A percentile compares a stretch with the other conserved stretches of the same genome.
Conservation (phyloP, 1,140 invertebrate genomes). For the Neelides sp. region DNA sequence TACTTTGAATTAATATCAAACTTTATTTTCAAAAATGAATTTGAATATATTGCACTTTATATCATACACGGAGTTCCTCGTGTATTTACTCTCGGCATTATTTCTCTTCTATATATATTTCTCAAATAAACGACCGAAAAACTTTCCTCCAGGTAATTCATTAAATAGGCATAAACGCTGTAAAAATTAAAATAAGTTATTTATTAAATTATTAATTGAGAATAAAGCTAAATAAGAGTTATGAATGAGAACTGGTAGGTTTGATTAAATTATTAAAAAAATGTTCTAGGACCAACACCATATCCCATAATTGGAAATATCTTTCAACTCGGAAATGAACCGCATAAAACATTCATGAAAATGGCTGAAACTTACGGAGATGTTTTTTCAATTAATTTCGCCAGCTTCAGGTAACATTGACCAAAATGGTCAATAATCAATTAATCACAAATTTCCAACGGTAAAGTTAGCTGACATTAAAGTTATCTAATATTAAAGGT, state of each 20-base stretch:
- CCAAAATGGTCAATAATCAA: too few species aligned
- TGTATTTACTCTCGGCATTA: neutral
- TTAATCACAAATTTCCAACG: neutral
- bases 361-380: too few species aligned
- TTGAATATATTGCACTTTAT: neutral
- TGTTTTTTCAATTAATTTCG: too few species aligned
- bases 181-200: neutral
- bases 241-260: too few species aligned
- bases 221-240: too few species aligned
- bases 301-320: conserved; percentile 23
- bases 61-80: too few species aligned
- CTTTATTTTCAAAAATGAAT: neutral
- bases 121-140: neutral
- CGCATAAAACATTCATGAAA: too few species aligned
- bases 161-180: too few species aligned
- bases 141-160: conserved; percentile 11
- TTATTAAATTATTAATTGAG: neutral
- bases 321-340: conserved; percentile 8
- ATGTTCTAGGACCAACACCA: conserved; percentile 17
- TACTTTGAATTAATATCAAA: too few species aligned
- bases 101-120: neutral
- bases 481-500: neutral
- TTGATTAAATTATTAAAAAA: too few species aligned
- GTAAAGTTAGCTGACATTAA: neutral
- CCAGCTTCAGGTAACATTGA: too few species aligned